phyloP scores from a whole-genome alignment of 2,113 vertebrate species.

The Trematocara macrostoma region DNA sequence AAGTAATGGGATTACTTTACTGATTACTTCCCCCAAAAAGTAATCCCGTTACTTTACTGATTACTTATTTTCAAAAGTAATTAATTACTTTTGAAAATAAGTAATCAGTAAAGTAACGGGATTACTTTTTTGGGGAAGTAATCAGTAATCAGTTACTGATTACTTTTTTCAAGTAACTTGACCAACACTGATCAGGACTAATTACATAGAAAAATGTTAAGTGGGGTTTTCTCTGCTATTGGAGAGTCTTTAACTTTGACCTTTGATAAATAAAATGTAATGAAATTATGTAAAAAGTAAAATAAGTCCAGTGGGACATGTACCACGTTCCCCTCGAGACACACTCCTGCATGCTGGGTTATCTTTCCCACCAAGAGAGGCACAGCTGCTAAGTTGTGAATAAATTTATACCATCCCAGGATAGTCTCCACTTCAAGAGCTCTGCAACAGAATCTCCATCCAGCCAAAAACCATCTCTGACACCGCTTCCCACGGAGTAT shows the following conservation, averaged over 20 bases:
- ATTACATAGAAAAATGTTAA: not conserved
- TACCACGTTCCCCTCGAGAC: not conserved
- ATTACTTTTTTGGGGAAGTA: too few species aligned
- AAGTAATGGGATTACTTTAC: too few species aligned
- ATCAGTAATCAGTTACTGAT: too few species aligned
- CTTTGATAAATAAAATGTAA: not conserved
- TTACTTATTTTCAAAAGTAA: too few species aligned
- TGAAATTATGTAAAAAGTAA: not conserved
- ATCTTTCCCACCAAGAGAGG: not conserved
- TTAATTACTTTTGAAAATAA: too few species aligned
- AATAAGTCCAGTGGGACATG: not conserved
- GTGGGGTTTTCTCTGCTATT: fast-evolving
- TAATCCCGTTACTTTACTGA: too few species aligned
- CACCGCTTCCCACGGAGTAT: not conserved
- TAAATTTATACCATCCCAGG: not conserved
- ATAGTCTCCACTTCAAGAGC: not conserved
- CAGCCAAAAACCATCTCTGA: not conserved
- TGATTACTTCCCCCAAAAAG: too few species aligned
- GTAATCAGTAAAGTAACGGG: too few species aligned
- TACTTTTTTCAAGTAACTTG: too few species aligned
- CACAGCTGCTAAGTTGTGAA: not conserved
- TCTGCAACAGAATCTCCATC: not conserved
- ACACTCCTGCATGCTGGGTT: not conserved
- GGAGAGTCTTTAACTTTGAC: not conserved
- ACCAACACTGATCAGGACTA: not conserved